Conservation (phyloP, 2,888 invertebrate species). For the Cheilosia vernalis region DNA sequence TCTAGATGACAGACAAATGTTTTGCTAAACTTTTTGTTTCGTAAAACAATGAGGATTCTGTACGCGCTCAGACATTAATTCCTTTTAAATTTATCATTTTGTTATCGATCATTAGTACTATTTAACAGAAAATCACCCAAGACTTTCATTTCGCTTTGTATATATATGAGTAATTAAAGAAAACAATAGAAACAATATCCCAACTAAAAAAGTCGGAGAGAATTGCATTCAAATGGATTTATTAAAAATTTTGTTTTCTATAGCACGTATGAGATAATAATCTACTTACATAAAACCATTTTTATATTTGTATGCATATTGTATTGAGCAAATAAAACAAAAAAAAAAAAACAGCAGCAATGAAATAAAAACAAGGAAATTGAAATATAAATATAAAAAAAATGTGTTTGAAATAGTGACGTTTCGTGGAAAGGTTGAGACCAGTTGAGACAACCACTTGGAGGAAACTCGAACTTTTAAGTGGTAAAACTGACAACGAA, state of each 20-base stretch:
- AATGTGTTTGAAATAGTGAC: too few relatives aligned
- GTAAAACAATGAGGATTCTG: constrained; percentile 1
- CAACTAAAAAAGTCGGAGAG: constrained; percentile 1
- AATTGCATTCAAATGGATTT: constrained; percentile 39
- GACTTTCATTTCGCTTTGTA: constrained; percentile 68
- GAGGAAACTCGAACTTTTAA: too few relatives aligned
- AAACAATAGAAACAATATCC: constrained; percentile 17
- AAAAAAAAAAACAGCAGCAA: constrained; percentile 30
- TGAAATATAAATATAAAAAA: too few relatives aligned
- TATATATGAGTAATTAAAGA: constrained; percentile 50
- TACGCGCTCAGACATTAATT: constrained; percentile 23
- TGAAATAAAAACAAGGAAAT: constrained; percentile 42
- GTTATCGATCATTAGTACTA: constrained; percentile 27
- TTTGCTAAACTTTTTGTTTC: constrained; percentile 12
- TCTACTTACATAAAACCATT: constrained; percentile 69
- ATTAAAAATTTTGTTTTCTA: constrained; percentile 54
- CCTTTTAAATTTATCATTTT: constrained; percentile 28
- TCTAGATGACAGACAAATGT: constrained; percentile 22
- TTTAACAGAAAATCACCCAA: constrained; percentile 11
- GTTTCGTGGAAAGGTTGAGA: too few relatives aligned
- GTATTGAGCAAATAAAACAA: constrained; percentile 55
- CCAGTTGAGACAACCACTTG: too few relatives aligned
- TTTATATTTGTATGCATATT: constrained; percentile 75
- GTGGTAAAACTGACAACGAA: too few relatives aligned
- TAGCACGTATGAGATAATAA: constrained; percentile 70